These are phyloP conservation scores for Leptinotarsa peninsularis DNA, from an alignment of 2,888 invertebrate genomes.

Conservation along the genomic window DNA sequence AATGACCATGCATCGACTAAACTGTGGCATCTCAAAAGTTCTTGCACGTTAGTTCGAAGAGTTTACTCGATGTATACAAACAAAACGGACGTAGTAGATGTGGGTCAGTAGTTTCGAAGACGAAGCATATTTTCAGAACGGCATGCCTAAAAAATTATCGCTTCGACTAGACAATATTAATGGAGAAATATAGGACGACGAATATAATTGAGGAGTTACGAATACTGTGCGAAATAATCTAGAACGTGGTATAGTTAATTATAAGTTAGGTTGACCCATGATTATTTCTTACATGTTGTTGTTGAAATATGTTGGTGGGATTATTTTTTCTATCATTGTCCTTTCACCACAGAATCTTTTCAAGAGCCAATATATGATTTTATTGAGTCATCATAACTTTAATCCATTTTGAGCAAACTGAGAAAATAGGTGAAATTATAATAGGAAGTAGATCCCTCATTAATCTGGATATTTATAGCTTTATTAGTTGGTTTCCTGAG, in stretches of 20 bases:
- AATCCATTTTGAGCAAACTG: too few species aligned
- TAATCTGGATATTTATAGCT: too few species aligned
- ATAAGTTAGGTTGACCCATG: too few species aligned
- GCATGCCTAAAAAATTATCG: constrained; percentile 13
- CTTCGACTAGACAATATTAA: constrained; percentile 17
- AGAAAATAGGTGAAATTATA: too few species aligned
- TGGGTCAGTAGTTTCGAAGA: constrained; percentile 50
- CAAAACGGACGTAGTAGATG: constrained; percentile 38
- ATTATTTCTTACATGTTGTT: too few species aligned
- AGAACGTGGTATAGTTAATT: not conserved
- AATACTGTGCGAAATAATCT: not conserved
- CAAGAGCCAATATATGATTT: too few species aligned
- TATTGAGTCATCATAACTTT: too few species aligned
- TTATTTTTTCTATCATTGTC: too few species aligned
- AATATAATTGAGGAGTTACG: constrained; percentile 3
- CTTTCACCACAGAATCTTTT: too few species aligned
- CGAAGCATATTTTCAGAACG: constrained; percentile 40
- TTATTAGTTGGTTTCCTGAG: too few species aligned
- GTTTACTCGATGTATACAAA: constrained; percentile 12
- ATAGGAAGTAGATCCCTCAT: too few species aligned
- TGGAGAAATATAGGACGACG: constrained; percentile 12
- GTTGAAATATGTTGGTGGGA: too few species aligned
- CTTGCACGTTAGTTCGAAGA: constrained; percentile 13
- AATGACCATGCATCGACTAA: constrained; percentile 5
- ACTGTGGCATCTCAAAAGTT: constrained; percentile 6